These are phyloP conservation scores for Tachycineta bicolor DNA, from an alignment of 2,113 vertebrate genomes.

Conservation along the genomic window DNA sequence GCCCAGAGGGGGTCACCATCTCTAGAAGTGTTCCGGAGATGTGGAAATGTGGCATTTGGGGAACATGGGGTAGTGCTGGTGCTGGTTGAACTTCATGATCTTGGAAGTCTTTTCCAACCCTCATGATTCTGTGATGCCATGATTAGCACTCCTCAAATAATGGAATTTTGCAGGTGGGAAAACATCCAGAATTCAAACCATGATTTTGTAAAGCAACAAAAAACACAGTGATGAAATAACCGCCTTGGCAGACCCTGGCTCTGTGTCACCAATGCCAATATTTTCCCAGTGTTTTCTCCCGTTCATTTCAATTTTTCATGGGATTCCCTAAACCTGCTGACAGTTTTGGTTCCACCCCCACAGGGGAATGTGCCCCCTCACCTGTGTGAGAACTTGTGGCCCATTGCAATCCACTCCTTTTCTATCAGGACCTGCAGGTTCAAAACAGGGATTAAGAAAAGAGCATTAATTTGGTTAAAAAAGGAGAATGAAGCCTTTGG, in stretches of 20 bases:
- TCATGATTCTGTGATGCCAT: neutral
- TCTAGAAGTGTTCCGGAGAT: neutral
- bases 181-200: neutral
- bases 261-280: neutral
- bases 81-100: rapidly evolving
- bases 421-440: conserved; percentile 77
- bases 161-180: neutral
- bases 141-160: neutral
- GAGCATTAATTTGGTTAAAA: neutral
- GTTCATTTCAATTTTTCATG: neutral
- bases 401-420: conserved; percentile 83
- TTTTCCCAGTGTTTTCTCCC: neutral
- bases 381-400: conserved; percentile 84
- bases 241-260: neutral
- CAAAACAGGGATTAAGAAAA: neutral
- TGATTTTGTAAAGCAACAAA: neutral
- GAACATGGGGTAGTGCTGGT: neutral
- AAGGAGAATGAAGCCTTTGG: neutral
- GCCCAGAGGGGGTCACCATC: neutral
- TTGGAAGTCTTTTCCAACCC: neutral
- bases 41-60: neutral
- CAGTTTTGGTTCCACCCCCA: neutral
- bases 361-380: conserved; percentile 4
- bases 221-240: neutral
- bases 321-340: neutral